A percentile compares a stretch with the other conserved stretches of the same genome.
Evolutionary conservation across 2,797 vertebrate species (phyloP).

Genomic region (Prionace glauca): DNA sequence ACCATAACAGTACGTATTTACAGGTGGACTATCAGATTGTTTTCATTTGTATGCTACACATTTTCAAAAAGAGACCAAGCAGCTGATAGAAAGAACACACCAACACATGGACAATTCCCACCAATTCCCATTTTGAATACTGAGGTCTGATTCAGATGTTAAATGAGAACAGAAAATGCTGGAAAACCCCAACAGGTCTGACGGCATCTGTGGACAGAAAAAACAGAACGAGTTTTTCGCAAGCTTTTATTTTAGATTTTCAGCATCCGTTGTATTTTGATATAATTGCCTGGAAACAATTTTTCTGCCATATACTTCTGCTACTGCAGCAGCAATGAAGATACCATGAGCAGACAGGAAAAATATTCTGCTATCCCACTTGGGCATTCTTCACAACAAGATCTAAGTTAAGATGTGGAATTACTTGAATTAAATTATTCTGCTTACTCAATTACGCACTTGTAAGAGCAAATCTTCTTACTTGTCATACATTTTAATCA

Average conservation of each 20-base stretch:
- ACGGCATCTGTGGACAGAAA: too few species aligned
- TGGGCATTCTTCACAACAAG: not conserved
- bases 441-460: not conserved
- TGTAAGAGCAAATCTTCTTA: not conserved
- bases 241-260: too few species aligned
- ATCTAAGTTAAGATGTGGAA: not conserved
- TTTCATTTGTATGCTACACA: not conserved
- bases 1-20: not conserved
- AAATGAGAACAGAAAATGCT: too few species aligned
- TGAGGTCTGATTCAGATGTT: not conserved
- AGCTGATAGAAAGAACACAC: not conserved
- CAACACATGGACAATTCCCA: conserved; percentile 28
- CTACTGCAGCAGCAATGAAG: not conserved
- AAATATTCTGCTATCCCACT: not conserved
- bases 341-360: not conserved
- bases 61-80: not conserved
- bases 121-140: not conserved
- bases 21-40: not conserved
- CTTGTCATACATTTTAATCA: not conserved
- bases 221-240: too few species aligned
- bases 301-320: not conserved
- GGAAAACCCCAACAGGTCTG: too few species aligned
- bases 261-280: too few species aligned
- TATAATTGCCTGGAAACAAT: not conserved
- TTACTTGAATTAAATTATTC: not conserved